Conservation (phyloP, 2,113 vertebrate genomes). For the Nothoprocta pentlandii region DNA sequence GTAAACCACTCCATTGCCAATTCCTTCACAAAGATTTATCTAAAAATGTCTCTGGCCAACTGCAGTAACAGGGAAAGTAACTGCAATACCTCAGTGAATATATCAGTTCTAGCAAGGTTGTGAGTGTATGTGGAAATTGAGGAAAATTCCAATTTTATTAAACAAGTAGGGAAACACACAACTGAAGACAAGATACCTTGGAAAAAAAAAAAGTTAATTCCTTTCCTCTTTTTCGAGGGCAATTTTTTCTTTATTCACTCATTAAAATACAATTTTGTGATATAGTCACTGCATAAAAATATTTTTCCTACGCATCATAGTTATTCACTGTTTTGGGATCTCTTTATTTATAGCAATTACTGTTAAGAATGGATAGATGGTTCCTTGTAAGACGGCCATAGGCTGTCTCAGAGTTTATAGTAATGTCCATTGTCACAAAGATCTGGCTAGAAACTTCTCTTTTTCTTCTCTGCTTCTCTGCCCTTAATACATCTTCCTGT, state of each 20-base stretch:
- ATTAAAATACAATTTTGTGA: neutral
- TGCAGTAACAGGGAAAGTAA: conserved; percentile 4
- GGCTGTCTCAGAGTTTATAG: neutral
- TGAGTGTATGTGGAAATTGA: neutral
- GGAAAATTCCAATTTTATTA: neutral
- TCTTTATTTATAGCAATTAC: neutral
- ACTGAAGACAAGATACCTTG: neutral
- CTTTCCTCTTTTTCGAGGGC: neutral
- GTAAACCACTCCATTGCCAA: neutral
- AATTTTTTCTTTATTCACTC: accelerated
- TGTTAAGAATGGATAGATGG: neutral
- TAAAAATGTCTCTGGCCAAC: neutral
- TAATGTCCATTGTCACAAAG: neutral
- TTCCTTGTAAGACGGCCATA: neutral
- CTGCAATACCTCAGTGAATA: neutral
- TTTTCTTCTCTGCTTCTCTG: neutral
- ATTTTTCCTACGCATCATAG: neutral
- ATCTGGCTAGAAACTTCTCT: neutral
- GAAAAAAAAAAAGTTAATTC: neutral
- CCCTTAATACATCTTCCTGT: neutral
- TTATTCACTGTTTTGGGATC: neutral
- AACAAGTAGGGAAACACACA: neutral
- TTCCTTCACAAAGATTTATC: conserved; percentile 31
- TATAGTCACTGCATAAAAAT: neutral
- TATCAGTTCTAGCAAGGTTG: neutral